A percentile compares a stretch with the other conserved stretches of the same genome.
Evolutionary conservation across 2,888 invertebrate genomes (phyloP).

Genomic region (Trissonchulus sp.): DNA sequence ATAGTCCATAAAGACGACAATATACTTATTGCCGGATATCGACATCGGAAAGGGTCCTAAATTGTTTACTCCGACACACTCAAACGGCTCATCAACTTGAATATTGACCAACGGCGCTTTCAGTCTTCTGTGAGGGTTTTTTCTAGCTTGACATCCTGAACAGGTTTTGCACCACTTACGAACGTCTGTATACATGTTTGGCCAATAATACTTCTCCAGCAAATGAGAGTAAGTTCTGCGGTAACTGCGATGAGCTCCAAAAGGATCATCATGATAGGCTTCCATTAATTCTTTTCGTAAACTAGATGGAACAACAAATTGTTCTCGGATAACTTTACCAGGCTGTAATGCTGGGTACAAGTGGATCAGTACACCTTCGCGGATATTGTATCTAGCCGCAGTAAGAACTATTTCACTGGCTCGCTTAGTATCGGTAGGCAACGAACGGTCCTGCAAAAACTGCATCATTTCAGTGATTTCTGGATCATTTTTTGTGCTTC

Average conservation of each 20-base stretch:
- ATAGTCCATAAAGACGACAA: too few species aligned
- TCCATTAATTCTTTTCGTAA: background rate
- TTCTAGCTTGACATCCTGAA: slow-evolving; percentile 33
- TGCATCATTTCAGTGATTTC: too few species aligned
- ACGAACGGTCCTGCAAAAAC: too few species aligned
- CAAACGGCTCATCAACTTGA: slow-evolving; percentile 35
- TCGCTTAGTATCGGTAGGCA: too few species aligned
- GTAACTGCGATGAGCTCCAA: slow-evolving; percentile 39
- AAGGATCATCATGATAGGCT: slow-evolving; percentile 31
- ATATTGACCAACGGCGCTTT: slow-evolving; percentile 29
- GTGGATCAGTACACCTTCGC: too few species aligned
- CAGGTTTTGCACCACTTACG: slow-evolving; percentile 31
- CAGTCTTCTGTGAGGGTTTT: slow-evolving; percentile 13
- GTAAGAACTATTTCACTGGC: too few species aligned
- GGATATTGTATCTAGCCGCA: too few species aligned
- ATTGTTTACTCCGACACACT: slow-evolving; percentile 37
- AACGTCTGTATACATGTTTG: slow-evolving; percentile 34
- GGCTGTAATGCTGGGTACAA: too few species aligned
- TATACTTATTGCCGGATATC: too few species aligned
- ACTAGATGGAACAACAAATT: slow-evolving; percentile 11
- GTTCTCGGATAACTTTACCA: too few species aligned
- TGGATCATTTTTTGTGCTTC: too few species aligned
- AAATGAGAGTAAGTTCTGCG: slow-evolving; percentile 33
- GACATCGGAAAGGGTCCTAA: slow-evolving; percentile 39
- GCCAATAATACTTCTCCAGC: slow-evolving; percentile 36